phyloP scores from a whole-genome alignment of 2,797 vertebrate genomes.

The Meda fulgida region DNA sequence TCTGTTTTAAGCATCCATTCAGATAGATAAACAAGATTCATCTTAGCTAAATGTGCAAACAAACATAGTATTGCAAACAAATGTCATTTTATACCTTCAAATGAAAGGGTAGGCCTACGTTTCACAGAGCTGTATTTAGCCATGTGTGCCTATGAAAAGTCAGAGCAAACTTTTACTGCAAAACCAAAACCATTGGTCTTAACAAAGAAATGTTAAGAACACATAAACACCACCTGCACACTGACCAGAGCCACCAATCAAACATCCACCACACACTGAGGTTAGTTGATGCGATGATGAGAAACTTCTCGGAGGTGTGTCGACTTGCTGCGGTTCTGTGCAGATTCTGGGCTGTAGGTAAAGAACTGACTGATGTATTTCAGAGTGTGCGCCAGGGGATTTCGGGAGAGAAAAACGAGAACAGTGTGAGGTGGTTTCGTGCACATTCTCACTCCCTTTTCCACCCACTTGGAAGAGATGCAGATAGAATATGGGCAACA shows the following conservation, averaged over 20 bases:
- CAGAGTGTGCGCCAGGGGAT: constrained; percentile 60
- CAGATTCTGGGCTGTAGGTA: constrained; percentile 42
- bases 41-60: background rate
- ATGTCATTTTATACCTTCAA: background rate
- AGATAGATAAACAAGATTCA: background rate
- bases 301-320: constrained; percentile 30
- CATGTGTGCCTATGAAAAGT: background rate
- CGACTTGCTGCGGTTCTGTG: constrained; percentile 49
- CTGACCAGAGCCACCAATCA: background rate
- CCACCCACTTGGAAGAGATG: constrained; percentile 52
- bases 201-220: background rate
- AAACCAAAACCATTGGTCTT: background rate
- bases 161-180: constrained; percentile 11
- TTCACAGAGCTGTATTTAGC: background rate
- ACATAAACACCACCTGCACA: background rate
- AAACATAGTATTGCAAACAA: background rate
- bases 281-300: background rate
- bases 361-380: background rate
- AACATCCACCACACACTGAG: background rate
- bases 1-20: background rate
- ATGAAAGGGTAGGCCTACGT: background rate
- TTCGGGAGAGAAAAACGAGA: constrained; percentile 65
- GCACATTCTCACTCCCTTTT: constrained; percentile 31
- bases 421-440: constrained; percentile 60
- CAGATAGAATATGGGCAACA: constrained; percentile 35